These are phyloP conservation scores for Salarias fasciatus DNA, from an alignment of 2,797 vertebrate species.

Conservation along the genomic window DNA sequence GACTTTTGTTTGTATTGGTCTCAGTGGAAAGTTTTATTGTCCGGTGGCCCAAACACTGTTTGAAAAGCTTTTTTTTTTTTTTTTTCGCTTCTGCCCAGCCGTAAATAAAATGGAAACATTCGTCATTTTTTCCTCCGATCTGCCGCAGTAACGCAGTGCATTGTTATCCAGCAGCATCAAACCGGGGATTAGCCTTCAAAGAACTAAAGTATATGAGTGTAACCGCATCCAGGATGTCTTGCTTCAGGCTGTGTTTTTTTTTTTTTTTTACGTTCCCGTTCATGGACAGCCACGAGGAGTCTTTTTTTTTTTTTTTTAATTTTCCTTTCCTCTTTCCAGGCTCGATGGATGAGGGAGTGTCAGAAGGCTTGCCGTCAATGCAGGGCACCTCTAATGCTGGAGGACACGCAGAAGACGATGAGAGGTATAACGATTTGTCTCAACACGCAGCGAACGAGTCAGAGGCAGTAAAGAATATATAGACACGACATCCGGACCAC, in stretches of 20 bases:
- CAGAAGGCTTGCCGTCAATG: conserved; percentile 91
- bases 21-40: conserved; percentile 50
- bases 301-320: conserved; percentile 39
- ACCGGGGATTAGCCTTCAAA: conserved; percentile 35
- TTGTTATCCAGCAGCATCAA: conserved; percentile 25
- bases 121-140: conserved; percentile 36
- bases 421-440: conserved; percentile 75
- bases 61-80: conserved; percentile 13
- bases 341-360: conserved; percentile 93
- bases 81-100: conserved; percentile 5
- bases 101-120: conserved; percentile 45
- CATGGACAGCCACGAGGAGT: conserved; percentile 9
- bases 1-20: conserved; percentile 31
- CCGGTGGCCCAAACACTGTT: conserved; percentile 15
- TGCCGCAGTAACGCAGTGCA: conserved; percentile 9
- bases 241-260: conserved; percentile 4
- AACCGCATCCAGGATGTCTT: conserved; percentile 4
- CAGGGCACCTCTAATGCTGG: conserved; percentile 87
- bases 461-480: conserved; percentile 15
- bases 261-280: too few species aligned
- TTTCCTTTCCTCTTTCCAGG: conserved; percentile 74
- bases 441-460: conserved; percentile 42
- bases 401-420: conserved; percentile 90
- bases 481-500: conserved; percentile 30
- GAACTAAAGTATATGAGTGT: conserved; percentile 8